phyloP scores from a whole-genome alignment of 2,888 invertebrate genomes.

The Tuta absoluta region DNA sequence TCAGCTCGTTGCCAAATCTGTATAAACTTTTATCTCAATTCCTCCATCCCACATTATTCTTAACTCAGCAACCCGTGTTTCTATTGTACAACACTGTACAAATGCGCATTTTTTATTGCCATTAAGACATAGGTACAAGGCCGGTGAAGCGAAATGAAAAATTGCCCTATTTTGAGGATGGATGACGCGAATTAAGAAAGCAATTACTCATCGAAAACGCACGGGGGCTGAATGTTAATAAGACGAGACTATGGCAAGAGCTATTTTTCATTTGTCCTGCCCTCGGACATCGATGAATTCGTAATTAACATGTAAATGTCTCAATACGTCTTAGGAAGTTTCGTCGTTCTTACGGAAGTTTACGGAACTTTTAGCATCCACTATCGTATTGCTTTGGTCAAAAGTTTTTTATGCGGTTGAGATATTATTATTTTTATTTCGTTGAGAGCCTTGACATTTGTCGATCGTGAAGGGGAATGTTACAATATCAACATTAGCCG shows the following conservation, averaged over 20 bases:
- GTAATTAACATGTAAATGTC: slow-evolving; percentile 66
- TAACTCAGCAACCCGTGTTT: slow-evolving; percentile 15
- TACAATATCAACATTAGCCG: too few species aligned
- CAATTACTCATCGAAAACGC: slow-evolving; percentile 79
- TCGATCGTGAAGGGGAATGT: too few species aligned
- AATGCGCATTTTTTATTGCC: slow-evolving; percentile 43
- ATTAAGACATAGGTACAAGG: slow-evolving; percentile 53
- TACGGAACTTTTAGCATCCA: neutral
- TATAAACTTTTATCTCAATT: neutral
- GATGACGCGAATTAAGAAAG: slow-evolving; percentile 81
- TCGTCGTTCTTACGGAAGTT: neutral
- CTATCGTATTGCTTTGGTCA: neutral
- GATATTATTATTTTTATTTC: too few species aligned
- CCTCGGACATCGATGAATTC: slow-evolving; percentile 63
- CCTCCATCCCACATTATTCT: slow-evolving; percentile 8
- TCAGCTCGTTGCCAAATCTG: neutral
- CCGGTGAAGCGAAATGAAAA: slow-evolving; percentile 70
- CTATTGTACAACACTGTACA: slow-evolving; percentile 19
- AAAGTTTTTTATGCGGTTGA: too few species aligned
- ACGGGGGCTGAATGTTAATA: slow-evolving; percentile 79
- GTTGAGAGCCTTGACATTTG: too few species aligned
- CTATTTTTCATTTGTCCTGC: slow-evolving; percentile 72
- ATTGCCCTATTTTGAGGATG: slow-evolving; percentile 79
- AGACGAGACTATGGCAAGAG: slow-evolving; percentile 67
- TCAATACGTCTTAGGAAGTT: slow-evolving; percentile 25